These are phyloP conservation scores for Agelaius phoeniceus DNA, from an alignment of 2,113 vertebrate genomes.

Conservation along the genomic window DNA sequence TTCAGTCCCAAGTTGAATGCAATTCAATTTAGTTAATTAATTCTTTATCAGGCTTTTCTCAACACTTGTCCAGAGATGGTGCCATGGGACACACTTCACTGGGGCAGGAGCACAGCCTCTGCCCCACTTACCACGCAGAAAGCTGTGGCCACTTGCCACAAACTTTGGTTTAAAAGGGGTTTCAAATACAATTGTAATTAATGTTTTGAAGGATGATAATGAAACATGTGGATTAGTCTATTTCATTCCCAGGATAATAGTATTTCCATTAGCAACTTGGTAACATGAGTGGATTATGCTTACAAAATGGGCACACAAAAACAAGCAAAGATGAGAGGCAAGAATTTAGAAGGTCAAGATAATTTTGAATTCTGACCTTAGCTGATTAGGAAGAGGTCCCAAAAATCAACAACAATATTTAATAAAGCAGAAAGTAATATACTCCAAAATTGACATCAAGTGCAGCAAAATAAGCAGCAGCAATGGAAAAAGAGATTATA, in stretches of 20 bases:
- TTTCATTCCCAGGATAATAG: not conserved
- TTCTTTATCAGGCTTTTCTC: not conserved
- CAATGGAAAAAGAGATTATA: not conserved
- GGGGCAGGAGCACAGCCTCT: not conserved
- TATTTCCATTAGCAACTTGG: not conserved
- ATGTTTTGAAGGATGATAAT: not conserved
- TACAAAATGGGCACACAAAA: not conserved
- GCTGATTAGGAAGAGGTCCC: not conserved
- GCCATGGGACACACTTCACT: fast-evolving
- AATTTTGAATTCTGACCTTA: not conserved
- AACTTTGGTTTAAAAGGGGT: not conserved
- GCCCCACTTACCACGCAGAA: not conserved
- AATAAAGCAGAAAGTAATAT: not conserved
- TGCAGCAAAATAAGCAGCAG: not conserved
- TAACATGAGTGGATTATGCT: not conserved
- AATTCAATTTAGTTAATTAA: not conserved
- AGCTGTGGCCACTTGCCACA: not conserved
- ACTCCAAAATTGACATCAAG: not conserved
- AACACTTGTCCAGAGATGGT: not conserved
- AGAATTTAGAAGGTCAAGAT: not conserved
- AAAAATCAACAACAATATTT: not conserved
- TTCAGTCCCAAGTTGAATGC: not conserved
- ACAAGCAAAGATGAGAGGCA: not conserved
- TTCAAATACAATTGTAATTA: not conserved
- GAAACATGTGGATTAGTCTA: not conserved